Evolutionary conservation across 1,140 invertebrate species (phyloP).

Genomic region (Hyphantria cunea): DNA sequence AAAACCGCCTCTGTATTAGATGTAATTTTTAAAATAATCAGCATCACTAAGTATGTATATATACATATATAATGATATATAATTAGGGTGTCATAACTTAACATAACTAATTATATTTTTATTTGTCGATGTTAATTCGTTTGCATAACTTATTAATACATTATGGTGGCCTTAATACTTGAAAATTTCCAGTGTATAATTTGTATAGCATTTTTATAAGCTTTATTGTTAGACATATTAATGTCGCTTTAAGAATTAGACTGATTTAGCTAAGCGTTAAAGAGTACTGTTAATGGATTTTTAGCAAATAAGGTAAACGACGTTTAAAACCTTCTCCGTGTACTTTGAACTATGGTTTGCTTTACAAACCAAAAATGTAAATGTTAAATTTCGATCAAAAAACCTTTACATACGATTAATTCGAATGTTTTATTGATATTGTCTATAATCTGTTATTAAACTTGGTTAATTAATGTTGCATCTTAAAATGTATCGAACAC

Average conservation of each 20-base stretch:
- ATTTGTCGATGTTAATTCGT: conserved; percentile 23
- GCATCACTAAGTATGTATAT: background rate
- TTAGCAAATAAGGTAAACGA: conserved; percentile 51
- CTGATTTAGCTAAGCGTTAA: conserved; percentile 81
- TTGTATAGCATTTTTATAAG: conserved; percentile 70
- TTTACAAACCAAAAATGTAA: conserved; percentile 6
- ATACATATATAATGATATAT: conserved; percentile 12
- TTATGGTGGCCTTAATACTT: conserved; percentile 69
- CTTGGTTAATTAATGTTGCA: conserved; percentile 2
- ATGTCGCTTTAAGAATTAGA: conserved; percentile 81
- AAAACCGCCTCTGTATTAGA: conserved; percentile 23
- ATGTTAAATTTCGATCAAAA: conserved; percentile 30
- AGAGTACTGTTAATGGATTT: conserved; percentile 72
- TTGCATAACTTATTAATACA: conserved; percentile 17
- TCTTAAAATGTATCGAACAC: conserved; percentile 14
- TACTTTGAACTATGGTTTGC: background rate
- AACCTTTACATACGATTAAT: conserved; percentile 6
- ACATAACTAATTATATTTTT: conserved; percentile 25
- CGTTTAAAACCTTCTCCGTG: conserved; percentile 23
- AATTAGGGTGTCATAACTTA: conserved; percentile 24
- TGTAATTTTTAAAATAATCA: conserved; percentile 19
- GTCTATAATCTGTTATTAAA: conserved; percentile 12
- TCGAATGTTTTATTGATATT: conserved; percentile 16
- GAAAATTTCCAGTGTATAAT: conserved; percentile 71
- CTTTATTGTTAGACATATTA: conserved; percentile 73